phyloP scores from a whole-genome alignment of 2,888 invertebrate species.

The Neoascia interrupta region DNA sequence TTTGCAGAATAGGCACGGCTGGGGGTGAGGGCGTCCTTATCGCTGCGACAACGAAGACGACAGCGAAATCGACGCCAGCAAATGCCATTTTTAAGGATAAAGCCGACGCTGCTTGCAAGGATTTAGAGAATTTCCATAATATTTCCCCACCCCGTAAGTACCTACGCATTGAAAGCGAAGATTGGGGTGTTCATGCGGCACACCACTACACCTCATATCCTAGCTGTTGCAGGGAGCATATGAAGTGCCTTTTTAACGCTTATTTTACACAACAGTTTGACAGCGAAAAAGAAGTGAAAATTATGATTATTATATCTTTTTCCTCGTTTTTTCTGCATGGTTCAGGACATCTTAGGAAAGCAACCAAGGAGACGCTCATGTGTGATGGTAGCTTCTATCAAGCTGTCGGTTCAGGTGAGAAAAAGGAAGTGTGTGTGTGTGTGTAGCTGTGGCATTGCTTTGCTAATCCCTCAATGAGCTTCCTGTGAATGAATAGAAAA shows the following conservation, averaged over 20 bases:
- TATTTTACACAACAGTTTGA: not conserved
- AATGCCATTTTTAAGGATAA: slow-evolving; percentile 55
- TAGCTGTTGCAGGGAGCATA: too few species aligned
- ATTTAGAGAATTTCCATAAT: slow-evolving; percentile 57
- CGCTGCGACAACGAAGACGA: slow-evolving; percentile 11
- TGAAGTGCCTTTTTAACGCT: slow-evolving; percentile 30
- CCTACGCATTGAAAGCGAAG: not conserved
- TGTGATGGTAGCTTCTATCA: slow-evolving; percentile 77
- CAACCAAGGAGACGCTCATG: slow-evolving; percentile 73
- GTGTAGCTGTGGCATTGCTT: too few species aligned
- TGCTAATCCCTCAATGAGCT: too few species aligned
- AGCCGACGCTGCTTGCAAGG: slow-evolving; percentile 39
- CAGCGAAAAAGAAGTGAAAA: not conserved
- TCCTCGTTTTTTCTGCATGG: slow-evolving; percentile 1
- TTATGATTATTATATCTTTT: slow-evolving; percentile 7
- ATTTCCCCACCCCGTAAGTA: slow-evolving; percentile 59
- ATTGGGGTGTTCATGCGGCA: too few species aligned
- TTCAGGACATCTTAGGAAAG: slow-evolving; percentile 70
- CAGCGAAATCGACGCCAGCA: not conserved
- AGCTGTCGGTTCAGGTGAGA: slow-evolving; percentile 75
- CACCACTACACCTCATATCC: too few species aligned
- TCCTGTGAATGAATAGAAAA: too few species aligned
- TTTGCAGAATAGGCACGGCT: slow-evolving; percentile 24
- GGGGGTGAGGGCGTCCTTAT: slow-evolving; percentile 19
- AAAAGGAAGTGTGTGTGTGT: too few species aligned